Evolutionary conservation across 1,140 invertebrate species (phyloP), one percentile per base, ranked within the genome.

Genomic region (Pseudomyrmex cubaensis): DNA sequence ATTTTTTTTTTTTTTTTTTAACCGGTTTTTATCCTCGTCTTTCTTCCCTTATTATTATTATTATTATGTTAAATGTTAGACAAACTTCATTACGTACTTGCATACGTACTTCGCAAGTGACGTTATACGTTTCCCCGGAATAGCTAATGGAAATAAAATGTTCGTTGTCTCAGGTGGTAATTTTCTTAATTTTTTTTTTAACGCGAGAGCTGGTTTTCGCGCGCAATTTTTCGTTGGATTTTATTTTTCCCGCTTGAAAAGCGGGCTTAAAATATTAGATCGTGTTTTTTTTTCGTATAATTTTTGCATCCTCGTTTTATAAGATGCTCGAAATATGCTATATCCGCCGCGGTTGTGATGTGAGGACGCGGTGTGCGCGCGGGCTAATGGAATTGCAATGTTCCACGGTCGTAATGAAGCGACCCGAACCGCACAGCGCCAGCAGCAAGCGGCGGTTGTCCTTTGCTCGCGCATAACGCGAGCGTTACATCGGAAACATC

Each of bases 401-500:
- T 48, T 46, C 35, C 35, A 35, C 7, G 35, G 35, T 35, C 35
- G 76, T 80, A 52, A 44, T 48, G 10, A 56, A 25, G 35, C 59
- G 59, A 80, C 5, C 4, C 70, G 76, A 80, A 61, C 66, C 76
- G 54, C 35, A 17, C 74, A n/a, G 48, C 7, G 20, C 44, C 54
- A n/a, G n/a, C n/a, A n/a, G n/a, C n/a, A n/a, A n/a, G n/a, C n/a
- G n/a, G n/a, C 20, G 20, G 20, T 20, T 25, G 48, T 48, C 54
- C 48, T 61, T 52, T 52, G 63, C 17, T 54, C n/a, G 57, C 76
- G 66, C 35, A 35, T 80, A 72, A 78, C 64, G 64, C 54, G 52
- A 52, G 50, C 76, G 76, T 67, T 70, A 78, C 54, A 35, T 78
- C 57, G 76, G 76, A 70, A 70, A 78, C 64, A 70, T 78, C 64